A percentile compares a stretch with the other conserved stretches of the same genome.
Conservation (phyloP, 2,113 vertebrate genomes). For the Nanger granti region DNA sequence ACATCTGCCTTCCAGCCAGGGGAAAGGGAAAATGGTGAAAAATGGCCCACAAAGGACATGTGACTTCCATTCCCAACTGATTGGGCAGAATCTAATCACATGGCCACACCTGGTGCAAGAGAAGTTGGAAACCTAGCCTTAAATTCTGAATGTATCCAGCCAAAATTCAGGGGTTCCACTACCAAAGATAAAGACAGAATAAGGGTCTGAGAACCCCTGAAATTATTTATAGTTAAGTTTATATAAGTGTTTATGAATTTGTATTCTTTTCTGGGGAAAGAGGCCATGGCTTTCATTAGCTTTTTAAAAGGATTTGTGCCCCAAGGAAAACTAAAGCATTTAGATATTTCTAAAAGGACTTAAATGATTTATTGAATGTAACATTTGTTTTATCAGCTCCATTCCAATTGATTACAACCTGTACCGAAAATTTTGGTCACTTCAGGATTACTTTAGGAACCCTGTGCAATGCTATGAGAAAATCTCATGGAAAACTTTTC, state of each 20-base stretch:
- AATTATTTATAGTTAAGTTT: background rate
- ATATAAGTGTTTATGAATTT: background rate
- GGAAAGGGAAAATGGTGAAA: background rate
- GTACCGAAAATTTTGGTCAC: conserved; percentile 98
- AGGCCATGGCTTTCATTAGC: background rate
- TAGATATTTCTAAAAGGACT: background rate
- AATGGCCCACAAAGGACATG: background rate
- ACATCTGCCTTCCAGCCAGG: background rate
- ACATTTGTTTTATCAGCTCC: conserved; percentile 80
- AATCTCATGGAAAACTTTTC: conserved; percentile 95
- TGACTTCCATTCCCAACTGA: background rate
- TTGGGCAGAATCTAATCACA: background rate
- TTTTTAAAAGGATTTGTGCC: background rate
- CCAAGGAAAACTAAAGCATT: background rate
- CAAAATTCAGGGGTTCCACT: background rate
- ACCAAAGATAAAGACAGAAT: background rate
- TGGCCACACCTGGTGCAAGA: background rate
- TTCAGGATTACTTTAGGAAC: conserved; percentile 99
- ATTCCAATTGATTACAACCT: conserved; percentile 99
- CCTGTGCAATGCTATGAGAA: conserved; percentile 98
- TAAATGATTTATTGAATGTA: conserved; percentile 11
- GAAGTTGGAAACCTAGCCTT: background rate
- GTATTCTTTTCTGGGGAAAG: background rate
- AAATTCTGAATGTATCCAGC: background rate
- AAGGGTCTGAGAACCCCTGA: background rate